Percentiles rank a stretch among this genome's conserved stretches.
phyloP scores from a whole-genome alignment of 1,140 invertebrate species.

The Trissolcus basalis region DNA sequence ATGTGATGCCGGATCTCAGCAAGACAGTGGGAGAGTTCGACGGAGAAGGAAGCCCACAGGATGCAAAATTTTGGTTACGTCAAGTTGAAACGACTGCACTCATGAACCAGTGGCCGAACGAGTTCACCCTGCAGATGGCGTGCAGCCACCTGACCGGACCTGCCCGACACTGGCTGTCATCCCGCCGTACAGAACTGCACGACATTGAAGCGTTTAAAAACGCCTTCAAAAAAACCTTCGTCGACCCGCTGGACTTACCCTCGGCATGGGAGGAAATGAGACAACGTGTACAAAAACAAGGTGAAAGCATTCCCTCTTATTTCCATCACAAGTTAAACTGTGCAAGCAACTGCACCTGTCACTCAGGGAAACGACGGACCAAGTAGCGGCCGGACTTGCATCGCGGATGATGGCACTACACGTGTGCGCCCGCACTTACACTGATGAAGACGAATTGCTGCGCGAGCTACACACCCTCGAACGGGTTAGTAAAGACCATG shows the following conservation, averaged over 20 bases:
- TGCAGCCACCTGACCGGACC: slow-evolving; percentile 2
- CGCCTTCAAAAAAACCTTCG: too few species aligned
- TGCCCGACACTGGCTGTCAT: neutral
- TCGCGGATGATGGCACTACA: slow-evolving; percentile 5
- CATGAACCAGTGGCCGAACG: neutral
- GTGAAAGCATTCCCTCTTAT: neutral
- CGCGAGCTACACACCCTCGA: slow-evolving; percentile 2
- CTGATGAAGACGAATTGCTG: slow-evolving; percentile 6
- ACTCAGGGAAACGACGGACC: slow-evolving; percentile 5
- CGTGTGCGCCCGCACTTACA: neutral
- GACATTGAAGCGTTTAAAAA: too few species aligned
- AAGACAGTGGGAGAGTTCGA: too few species aligned
- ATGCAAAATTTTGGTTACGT: neutral
- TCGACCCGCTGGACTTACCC: neutral
- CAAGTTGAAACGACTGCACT: neutral
- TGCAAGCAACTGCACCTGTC: neutral
- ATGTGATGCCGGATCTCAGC: neutral
- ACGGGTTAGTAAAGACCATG: neutral
- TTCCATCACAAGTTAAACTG: slow-evolving; percentile 8
- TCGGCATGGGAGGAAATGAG: slow-evolving; percentile 5
- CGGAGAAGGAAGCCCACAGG: too few species aligned
- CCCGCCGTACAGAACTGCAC: neutral
- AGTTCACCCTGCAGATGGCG: neutral
- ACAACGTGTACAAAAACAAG: neutral
- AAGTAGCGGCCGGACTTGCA: neutral